Evolutionary conservation across 2,888 invertebrate genomes (phyloP).

Genomic region (Heterodera filipjevi): DNA sequence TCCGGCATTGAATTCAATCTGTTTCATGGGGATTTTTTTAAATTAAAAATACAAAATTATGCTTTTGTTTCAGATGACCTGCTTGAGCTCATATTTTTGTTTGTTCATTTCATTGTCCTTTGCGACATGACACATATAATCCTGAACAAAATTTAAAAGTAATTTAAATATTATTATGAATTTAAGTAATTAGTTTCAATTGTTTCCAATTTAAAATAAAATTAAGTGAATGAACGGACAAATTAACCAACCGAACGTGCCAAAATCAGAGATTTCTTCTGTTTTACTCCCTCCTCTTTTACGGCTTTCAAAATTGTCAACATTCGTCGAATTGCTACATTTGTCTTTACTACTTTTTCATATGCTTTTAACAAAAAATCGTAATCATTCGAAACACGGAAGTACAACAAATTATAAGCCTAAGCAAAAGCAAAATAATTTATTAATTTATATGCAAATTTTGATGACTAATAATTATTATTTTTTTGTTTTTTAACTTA

Average conservation of each 20-base stretch:
- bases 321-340: slow-evolving; percentile 59
- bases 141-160: background rate
- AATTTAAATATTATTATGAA: background rate
- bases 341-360: slow-evolving; percentile 55
- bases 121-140: background rate
- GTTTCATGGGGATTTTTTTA: background rate
- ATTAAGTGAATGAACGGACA: background rate
- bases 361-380: slow-evolving; percentile 58
- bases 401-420: slow-evolving; percentile 58
- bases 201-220: too few species aligned
- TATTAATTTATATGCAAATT: background rate
- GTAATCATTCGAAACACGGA: slow-evolving; percentile 55
- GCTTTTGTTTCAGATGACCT: background rate
- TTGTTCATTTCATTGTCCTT: background rate
- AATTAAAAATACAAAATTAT: background rate
- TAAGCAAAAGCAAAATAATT: slow-evolving; percentile 23
- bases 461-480: background rate
- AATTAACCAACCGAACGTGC: background rate
- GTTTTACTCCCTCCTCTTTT: slow-evolving; percentile 50
- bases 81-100: background rate
- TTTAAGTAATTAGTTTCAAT: too few species aligned
- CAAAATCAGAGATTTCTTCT: slow-evolving; percentile 52
- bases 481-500: slow-evolving; percentile 26
- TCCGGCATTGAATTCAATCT: slow-evolving; percentile 5
- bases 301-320: slow-evolving; percentile 55